Percentiles rank a stretch among this genome's conserved stretches.
Evolutionary conservation across 2,888 invertebrate genomes (phyloP).

Genomic region (Andrena camellia): DNA sequence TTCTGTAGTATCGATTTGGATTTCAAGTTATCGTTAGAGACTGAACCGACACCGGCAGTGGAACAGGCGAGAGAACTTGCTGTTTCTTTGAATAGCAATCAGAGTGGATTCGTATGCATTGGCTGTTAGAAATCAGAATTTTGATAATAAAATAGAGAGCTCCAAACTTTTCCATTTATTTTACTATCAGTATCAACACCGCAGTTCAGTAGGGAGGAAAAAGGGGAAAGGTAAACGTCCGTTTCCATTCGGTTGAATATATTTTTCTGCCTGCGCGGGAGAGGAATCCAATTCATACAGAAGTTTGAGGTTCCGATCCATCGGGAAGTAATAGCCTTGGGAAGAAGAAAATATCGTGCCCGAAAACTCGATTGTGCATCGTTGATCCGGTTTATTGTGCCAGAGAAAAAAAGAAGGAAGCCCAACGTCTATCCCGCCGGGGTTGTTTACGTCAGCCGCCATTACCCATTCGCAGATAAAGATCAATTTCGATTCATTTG

Average conservation of each 20-base stretch:
- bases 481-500: slow-evolving; percentile 57
- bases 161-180: not conserved
- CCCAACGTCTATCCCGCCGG: not conserved
- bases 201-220: not conserved
- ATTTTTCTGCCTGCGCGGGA: not conserved
- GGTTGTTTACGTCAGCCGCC: slow-evolving; percentile 17
- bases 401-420: not conserved
- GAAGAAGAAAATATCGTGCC: not conserved
- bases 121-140: not conserved
- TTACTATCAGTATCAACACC: not conserved
- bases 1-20: slow-evolving; percentile 26
- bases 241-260: not conserved
- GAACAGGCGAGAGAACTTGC: not conserved
- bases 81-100: not conserved
- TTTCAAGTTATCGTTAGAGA: slow-evolving; percentile 16
- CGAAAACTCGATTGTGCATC: not conserved
- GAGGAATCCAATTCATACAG: not conserved
- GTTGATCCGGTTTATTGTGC: not conserved
- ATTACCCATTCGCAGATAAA: slow-evolving; percentile 55
- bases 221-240: not conserved
- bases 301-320: not conserved
- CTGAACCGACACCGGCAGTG: not conserved
- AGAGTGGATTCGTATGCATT: not conserved
- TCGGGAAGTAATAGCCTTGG: not conserved
- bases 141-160: not conserved